Conservation (phyloP, 2,113 vertebrate species). For the Bombycilla garrulus region DNA sequence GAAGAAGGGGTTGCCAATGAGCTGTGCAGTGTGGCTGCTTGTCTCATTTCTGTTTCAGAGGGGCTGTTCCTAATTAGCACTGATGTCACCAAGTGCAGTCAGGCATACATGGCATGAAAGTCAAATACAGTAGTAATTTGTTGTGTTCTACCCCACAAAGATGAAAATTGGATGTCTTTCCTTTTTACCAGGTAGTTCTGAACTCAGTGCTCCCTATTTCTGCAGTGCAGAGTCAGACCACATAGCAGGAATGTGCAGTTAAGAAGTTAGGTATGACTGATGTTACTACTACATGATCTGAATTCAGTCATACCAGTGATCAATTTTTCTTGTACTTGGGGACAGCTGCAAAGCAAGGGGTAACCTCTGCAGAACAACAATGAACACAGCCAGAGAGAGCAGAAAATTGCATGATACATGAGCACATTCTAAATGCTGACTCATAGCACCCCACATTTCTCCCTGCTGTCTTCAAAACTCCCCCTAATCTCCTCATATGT, state of each 20-base stretch:
- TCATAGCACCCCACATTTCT: not conserved
- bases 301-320: not conserved
- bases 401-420: not conserved
- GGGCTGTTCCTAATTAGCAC: not conserved
- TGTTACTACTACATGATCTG: not conserved
- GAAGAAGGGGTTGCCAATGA: not conserved
- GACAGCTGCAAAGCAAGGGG: not conserved
- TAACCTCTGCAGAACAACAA: not conserved
- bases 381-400: not conserved
- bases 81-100: not conserved
- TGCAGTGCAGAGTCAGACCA: not conserved
- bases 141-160: not conserved
- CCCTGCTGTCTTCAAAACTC: not conserved
- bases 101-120: not conserved
- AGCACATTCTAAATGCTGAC: not conserved
- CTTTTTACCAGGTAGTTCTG: not conserved
- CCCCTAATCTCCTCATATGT: not conserved
- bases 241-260: not conserved
- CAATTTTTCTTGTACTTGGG: not conserved
- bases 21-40: rapidly evolving
- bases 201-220: not conserved
- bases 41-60: not conserved
- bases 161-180: not conserved
- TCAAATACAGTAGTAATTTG: not conserved
- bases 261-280: not conserved